Conservation (phyloP, 2,888 invertebrate genomes). For the Bibio marci region DNA sequence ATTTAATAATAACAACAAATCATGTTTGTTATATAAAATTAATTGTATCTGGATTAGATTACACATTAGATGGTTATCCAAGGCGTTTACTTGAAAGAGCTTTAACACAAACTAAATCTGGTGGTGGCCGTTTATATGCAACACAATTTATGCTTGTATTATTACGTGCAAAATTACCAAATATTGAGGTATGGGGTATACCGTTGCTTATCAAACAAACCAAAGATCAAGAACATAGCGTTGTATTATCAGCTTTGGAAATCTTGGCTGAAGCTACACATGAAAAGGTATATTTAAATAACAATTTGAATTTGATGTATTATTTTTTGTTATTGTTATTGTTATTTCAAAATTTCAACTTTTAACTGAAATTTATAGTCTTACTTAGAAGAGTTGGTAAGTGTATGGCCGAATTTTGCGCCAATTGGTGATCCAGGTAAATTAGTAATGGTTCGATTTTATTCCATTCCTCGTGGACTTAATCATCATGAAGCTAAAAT, state of each 20-base stretch:
- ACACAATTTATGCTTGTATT: slow-evolving; percentile 82
- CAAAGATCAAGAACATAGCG: slow-evolving; percentile 63
- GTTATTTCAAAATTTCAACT: background rate
- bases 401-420: slow-evolving; percentile 48
- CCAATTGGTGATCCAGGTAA: slow-evolving; percentile 64
- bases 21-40: slow-evolving; percentile 89
- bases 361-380: slow-evolving; percentile 30
- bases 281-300: slow-evolving; percentile 41
- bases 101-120: slow-evolving; percentile 30
- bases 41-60: slow-evolving; percentile 82
- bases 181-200: slow-evolving; percentile 75
- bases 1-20: slow-evolving; percentile 63
- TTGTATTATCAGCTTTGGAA: slow-evolving; percentile 63
- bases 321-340: background rate
- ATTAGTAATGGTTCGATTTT: slow-evolving; percentile 54
- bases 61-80: slow-evolving; percentile 54
- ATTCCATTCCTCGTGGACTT: slow-evolving; percentile 55
- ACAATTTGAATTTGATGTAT: background rate
- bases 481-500: slow-evolving; percentile 46
- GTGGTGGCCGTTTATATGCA: slow-evolving; percentile 55
- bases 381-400: slow-evolving; percentile 58
- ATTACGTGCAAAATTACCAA: slow-evolving; percentile 50
- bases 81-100: slow-evolving; percentile 42
- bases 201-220: slow-evolving; percentile 70
- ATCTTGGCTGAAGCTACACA: slow-evolving; percentile 88